Evolutionary conservation across 1,140 invertebrate species (phyloP).

Genomic region (Drosophila arizonae): DNA sequence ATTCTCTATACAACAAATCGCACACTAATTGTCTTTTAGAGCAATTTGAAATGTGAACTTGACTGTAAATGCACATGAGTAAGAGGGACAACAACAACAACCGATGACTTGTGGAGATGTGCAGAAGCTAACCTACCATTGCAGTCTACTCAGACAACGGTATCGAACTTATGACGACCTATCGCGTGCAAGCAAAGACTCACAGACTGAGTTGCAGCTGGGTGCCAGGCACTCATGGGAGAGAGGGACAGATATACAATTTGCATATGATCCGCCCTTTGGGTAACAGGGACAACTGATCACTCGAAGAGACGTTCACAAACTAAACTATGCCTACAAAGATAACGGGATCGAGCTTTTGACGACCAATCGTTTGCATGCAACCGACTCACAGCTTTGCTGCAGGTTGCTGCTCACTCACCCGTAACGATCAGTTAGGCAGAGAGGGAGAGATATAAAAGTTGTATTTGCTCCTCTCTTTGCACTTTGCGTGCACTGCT

Average conservation of each 20-base stretch:
- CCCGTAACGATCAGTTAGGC: too few species aligned
- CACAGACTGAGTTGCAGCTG: too few species aligned
- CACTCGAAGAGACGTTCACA: too few species aligned
- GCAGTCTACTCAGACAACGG: background rate
- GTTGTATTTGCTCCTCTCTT: background rate
- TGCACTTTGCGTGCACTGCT: background rate
- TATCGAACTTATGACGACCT: background rate
- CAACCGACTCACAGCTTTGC: background rate
- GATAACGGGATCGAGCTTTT: background rate
- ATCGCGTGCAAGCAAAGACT: background rate
- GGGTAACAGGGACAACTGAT: too few species aligned
- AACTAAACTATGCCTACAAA: background rate
- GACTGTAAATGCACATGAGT: too few species aligned
- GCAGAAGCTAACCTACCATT: background rate
- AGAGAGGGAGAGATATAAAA: background rate
- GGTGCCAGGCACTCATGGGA: too few species aligned
- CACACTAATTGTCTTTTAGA: too few species aligned
- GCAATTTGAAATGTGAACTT: too few species aligned
- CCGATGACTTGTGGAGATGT: background rate
- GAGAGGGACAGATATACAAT: too few species aligned
- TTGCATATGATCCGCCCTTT: too few species aligned
- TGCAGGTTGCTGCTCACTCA: too few species aligned
- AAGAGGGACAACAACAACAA: background rate
- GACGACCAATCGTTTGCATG: background rate
- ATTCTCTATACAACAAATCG: too few species aligned